Evolutionary conservation across 2,888 invertebrate genomes (phyloP).

Genomic region (Metopia argyrocephala): DNA sequence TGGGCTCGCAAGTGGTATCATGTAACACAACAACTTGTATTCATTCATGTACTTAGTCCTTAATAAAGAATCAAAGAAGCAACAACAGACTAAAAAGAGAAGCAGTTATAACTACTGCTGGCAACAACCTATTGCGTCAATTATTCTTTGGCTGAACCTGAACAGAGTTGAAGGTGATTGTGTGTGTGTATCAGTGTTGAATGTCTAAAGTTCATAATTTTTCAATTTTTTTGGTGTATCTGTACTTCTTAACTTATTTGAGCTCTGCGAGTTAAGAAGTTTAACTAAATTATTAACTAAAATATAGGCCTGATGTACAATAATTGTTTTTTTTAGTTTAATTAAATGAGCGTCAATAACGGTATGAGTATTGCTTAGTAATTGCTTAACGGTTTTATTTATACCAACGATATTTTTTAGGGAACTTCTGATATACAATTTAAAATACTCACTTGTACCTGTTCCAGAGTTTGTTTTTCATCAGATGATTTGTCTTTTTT

Average conservation of each 20-base stretch:
- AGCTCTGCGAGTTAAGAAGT: not conserved
- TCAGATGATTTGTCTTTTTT: too few species aligned
- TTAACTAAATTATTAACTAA: not conserved
- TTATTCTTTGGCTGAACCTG: slow-evolving; percentile 16
- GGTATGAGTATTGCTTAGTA: too few species aligned
- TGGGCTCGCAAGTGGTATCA: slow-evolving; percentile 59
- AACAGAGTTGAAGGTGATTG: not conserved
- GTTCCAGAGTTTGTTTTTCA: too few species aligned
- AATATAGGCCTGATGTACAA: too few species aligned
- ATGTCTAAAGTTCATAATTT: slow-evolving; percentile 31
- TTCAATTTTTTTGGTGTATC: not conserved
- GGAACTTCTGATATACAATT: too few species aligned
- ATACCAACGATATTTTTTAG: too few species aligned
- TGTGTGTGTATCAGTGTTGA: not conserved
- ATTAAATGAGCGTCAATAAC: too few species aligned
- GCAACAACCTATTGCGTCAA: not conserved
- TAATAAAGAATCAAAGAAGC: not conserved
- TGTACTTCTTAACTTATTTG: not conserved
- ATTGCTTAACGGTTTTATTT: too few species aligned
- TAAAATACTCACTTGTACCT: too few species aligned
- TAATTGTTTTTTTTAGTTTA: too few species aligned
- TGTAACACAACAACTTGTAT: slow-evolving; percentile 44
- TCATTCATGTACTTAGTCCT: not conserved
- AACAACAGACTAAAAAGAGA: not conserved
- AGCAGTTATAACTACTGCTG: not conserved